Evolutionary conservation across 2,113 vertebrate genomes (phyloP).

Genomic region (Petrocephalus zakoni): DNA sequence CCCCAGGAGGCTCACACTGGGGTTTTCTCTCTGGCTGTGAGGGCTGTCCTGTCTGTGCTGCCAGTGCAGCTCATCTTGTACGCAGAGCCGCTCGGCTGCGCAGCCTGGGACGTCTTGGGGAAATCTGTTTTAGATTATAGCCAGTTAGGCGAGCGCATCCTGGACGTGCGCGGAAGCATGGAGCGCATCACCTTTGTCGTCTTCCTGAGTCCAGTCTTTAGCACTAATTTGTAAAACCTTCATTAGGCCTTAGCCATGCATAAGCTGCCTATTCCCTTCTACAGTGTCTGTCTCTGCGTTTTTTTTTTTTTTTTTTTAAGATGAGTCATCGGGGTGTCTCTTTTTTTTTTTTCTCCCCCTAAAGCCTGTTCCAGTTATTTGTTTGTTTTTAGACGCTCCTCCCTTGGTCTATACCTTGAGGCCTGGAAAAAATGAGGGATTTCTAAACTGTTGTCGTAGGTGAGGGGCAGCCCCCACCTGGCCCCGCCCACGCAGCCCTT

Average conservation of each 20-base stretch:
- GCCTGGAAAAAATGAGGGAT: conserved; percentile 11
- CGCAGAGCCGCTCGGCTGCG: not conserved
- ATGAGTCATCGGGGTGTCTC: conserved; percentile 6
- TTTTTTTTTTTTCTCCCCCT: not conserved
- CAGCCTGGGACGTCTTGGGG: not conserved
- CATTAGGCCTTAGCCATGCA: not conserved
- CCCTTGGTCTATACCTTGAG: conserved; percentile 1
- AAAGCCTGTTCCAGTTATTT: not conserved
- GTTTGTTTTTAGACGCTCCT: not conserved
- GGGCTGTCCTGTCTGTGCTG: not conserved
- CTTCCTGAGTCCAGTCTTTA: not conserved
- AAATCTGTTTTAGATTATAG: not conserved
- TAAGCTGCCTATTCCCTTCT: not conserved
- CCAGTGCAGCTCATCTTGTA: not conserved
- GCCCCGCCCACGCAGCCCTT: not conserved
- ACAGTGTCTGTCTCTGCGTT: not conserved
- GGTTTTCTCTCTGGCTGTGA: not conserved
- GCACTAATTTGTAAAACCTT: not conserved
- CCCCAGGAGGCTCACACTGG: not conserved
- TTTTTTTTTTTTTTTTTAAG: not conserved
- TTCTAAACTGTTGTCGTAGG: not conserved
- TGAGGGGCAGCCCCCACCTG: not conserved
- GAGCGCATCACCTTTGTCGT: not conserved
- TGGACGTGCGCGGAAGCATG: not conserved
- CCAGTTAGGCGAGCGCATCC: not conserved